Base-by-base conservation (phyloP, 2,113 vertebrate genomes). In the Passerina amoena region DNA sequence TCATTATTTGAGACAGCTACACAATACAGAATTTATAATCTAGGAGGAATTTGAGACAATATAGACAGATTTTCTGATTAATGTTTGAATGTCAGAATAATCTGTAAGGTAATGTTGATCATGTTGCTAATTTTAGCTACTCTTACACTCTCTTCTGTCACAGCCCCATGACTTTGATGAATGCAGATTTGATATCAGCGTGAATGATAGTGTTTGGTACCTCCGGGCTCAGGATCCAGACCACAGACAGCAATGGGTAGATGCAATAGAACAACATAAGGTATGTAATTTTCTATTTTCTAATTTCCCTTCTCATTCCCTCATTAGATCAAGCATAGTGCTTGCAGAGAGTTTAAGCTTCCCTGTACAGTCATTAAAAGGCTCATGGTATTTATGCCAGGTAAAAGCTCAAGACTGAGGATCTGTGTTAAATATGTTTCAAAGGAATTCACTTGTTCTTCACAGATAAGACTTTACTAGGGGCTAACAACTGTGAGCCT, bases 101-200 rank as follows among this genome's bases (percentile, higher is more conserved):
- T 85, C 24, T 88, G 35, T 66, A 45, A 68, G 16, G 6, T 77
- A 60, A 53, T 10, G 2, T 47, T 72, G 30, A 68, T 59, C 27
- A 33, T 37, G 37, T 80, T 72, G n/a, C 54, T 96, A 96, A 95
- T 72, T 87, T 42, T 69, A 57, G 11, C 61, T 94, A 44, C 25
- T 97, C 75, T 94, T 90, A 40, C 24, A 8, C 28, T 86, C 22
- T 88, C 53, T 95, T 86, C 65, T 68, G 31, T 91, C 61, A 87
- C 97, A 99, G 99, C 99, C 99, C 75, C 99, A 99, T 92, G 99
- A 99, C 96, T 99, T 99, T 97, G 99, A 99, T 15, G 99, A 99
- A 97, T 99, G 99, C 97, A 99, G 99, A 92, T 99, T 99, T 97
- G 99, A 99, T 97, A 99, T 99, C 97, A 99, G 99, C 5, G 99